A percentile compares a stretch with the other conserved stretches of the same genome.
Evolutionary conservation across 2,113 vertebrate species (phyloP).

Genomic region (Gavia stellata): DNA sequence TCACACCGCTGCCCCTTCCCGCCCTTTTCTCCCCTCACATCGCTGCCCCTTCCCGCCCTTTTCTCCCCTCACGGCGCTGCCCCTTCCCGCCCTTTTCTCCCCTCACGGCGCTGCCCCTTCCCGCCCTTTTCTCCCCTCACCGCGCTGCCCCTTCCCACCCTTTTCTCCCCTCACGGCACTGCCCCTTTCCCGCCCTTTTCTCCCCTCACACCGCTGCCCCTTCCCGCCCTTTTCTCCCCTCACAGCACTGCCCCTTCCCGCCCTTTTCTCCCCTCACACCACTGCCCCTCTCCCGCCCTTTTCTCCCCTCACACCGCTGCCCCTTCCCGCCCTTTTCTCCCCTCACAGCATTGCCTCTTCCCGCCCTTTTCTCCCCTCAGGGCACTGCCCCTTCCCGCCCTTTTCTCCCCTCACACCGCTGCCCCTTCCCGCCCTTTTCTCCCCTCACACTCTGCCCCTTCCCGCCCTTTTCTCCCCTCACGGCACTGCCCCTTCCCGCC

Average conservation of each 20-base stretch:
- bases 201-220: no score
- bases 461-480: neutral
- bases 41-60: neutral
- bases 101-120: neutral
- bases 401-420: neutral
- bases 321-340: neutral
- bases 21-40: neutral
- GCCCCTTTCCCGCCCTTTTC: no score
- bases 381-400: neutral
- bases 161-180: no score
- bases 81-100: neutral
- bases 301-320: fast-evolving
- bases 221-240: no score
- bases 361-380: no score
- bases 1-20: neutral
- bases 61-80: no score
- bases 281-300: no score
- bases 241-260: fast-evolving
- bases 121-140: neutral
- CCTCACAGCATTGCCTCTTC: no score
- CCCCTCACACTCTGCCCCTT: no score
- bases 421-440: neutral
- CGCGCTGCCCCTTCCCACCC: fast-evolving
- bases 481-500: neutral
- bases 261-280: no score